These are phyloP conservation scores for Lasioglossum pauxillum DNA, from an alignment of 2,888 invertebrate genomes.

Conservation along the genomic window DNA sequence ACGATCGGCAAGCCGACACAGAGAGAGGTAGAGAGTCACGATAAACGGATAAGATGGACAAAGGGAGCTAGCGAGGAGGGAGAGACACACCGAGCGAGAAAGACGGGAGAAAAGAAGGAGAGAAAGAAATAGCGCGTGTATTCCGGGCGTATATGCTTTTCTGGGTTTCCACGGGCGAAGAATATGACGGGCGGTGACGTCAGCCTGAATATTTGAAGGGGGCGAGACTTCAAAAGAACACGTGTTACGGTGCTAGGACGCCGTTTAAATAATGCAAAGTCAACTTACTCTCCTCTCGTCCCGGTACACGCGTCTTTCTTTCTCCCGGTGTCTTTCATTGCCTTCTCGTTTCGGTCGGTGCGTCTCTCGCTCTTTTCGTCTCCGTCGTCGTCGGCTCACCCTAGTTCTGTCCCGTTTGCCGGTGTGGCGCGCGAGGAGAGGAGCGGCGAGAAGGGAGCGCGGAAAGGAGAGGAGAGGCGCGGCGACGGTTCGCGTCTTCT, in stretches of 20 bases:
- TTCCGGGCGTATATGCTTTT: constrained; percentile 72
- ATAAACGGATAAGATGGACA: not conserved
- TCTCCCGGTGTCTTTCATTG: constrained; percentile 53
- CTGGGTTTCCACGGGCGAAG: constrained; percentile 78
- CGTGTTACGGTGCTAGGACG: constrained; percentile 83
- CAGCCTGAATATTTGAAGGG: constrained; percentile 84
- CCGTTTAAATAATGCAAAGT: constrained; percentile 84
- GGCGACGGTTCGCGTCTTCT: constrained; percentile 1
- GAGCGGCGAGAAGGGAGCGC: not conserved
- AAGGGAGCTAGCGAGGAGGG: not conserved
- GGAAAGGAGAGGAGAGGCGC: not conserved
- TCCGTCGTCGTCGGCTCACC: constrained; percentile 32
- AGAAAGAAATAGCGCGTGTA: constrained; percentile 53
- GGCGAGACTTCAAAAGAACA: constrained; percentile 84
- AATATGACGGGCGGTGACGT: constrained; percentile 84
- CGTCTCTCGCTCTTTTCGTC: constrained; percentile 22
- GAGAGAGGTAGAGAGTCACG: not conserved
- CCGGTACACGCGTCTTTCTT: constrained; percentile 59
- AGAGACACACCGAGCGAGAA: not conserved
- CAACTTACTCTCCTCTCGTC: constrained; percentile 80
- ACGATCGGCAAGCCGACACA: not conserved
- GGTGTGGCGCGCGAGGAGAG: not conserved
- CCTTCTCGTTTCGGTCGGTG: constrained; percentile 52
- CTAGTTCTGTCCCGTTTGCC: constrained; percentile 1
- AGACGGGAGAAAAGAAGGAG: constrained; percentile 33